Conservation (phyloP, 30 jellyfish, hydroid and myxozoan genomes). For the Aurelia sp. region DNA sequence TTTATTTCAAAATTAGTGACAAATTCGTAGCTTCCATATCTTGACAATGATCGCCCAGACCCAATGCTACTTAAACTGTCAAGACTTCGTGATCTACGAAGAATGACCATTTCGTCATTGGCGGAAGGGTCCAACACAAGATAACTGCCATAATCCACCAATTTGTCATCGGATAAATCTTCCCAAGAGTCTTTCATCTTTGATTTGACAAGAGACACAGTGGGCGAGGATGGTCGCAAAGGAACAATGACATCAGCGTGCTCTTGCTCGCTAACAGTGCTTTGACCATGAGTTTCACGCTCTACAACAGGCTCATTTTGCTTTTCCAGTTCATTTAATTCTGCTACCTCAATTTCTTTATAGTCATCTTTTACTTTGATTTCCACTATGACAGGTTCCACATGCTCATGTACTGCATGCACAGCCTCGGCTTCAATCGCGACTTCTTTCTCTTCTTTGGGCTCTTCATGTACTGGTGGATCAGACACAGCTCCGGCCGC, state of each 20-base stretch:
- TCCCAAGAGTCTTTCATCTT: conserved; percentile 26
- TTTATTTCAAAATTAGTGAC: conserved; percentile 90
- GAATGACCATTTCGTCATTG: conserved; percentile 75
- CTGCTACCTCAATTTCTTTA: conserved; percentile 6
- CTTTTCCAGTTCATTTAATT: too few species aligned
- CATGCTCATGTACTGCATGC: too few species aligned
- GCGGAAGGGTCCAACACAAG: conserved; percentile 85
- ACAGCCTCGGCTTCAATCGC: too few species aligned
- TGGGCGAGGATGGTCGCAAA: conserved; percentile 49
- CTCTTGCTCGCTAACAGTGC: conserved; percentile 26
- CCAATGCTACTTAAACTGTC: conserved; percentile 87
- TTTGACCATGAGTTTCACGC: not conserved
- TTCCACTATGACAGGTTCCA: too few species aligned
- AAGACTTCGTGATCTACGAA: conserved; percentile 91
- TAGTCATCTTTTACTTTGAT: too few species aligned
- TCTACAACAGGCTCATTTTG: conserved; percentile 1
- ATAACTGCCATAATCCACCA: conserved; percentile 92
- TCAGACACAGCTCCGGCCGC: too few species aligned
- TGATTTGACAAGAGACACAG: conserved; percentile 9
- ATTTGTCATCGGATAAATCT: conserved; percentile 11
- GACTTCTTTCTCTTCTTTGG: too few species aligned
- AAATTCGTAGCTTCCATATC: conserved; percentile 94
- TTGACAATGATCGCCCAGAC: conserved; percentile 84
- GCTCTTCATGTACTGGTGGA: too few species aligned
- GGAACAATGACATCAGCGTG: conserved; percentile 53